Percentiles rank a stretch among this genome's conserved stretches.
phyloP scores from a whole-genome alignment of 2,888 invertebrate species.

The Drosophila anomalipes region DNA sequence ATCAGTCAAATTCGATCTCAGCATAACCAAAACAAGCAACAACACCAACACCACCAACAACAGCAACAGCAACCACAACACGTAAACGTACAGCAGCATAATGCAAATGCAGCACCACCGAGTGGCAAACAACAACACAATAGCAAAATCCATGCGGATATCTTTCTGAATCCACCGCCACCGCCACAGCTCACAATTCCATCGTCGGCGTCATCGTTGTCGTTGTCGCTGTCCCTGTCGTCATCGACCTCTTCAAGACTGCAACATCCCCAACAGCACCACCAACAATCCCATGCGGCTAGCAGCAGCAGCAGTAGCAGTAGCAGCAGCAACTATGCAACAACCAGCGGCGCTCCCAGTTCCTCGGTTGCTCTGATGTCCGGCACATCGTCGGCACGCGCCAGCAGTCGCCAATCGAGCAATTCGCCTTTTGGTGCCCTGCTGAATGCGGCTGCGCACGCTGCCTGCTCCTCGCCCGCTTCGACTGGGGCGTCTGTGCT shows the following conservation, averaged over 20 bases:
- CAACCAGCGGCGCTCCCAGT: slow-evolving; percentile 15
- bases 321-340: slow-evolving; percentile 21
- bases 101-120: slow-evolving; percentile 61
- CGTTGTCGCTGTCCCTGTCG: slow-evolving; percentile 6
- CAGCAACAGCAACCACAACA: slow-evolving; percentile 49
- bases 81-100: slow-evolving; percentile 66
- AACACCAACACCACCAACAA: slow-evolving; percentile 48
- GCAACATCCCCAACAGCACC: slow-evolving; percentile 49
- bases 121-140: slow-evolving; percentile 57
- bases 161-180: slow-evolving; percentile 73
- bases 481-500: slow-evolving; percentile 81
- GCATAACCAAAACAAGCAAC: slow-evolving; percentile 83
- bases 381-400: slow-evolving; percentile 22
- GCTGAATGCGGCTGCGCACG: slow-evolving; percentile 69
- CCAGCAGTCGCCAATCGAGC: slow-evolving; percentile 64
- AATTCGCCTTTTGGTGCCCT: slow-evolving; percentile 80
- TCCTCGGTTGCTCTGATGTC: slow-evolving; percentile 34
- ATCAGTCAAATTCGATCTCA: slow-evolving; percentile 85
- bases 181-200: slow-evolving; percentile 45
- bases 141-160: slow-evolving; percentile 62
- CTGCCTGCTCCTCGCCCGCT: slow-evolving; percentile 72
- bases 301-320: slow-evolving; percentile 12
- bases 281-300: slow-evolving; percentile 39
- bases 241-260: slow-evolving; percentile 37
- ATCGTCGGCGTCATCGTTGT: slow-evolving; percentile 17